phyloP scores from a whole-genome alignment of 2,797 vertebrate genomes.

The Helostoma temminkii region DNA sequence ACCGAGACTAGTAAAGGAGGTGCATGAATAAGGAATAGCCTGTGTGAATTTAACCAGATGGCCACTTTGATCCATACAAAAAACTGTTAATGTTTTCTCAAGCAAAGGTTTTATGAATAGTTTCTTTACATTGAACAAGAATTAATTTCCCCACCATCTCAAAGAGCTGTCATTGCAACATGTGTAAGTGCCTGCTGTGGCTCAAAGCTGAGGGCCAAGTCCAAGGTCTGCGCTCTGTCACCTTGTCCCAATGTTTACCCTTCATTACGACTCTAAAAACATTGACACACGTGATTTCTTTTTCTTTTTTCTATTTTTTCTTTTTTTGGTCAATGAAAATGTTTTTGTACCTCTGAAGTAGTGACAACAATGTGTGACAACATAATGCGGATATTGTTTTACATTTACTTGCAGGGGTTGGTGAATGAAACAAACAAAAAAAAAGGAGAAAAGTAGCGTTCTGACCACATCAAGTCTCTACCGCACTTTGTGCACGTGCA shows the following conservation, averaged over 20 bases:
- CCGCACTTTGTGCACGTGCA: not conserved
- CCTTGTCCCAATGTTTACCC: slow-evolving; percentile 76
- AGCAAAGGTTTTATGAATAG: slow-evolving; percentile 69
- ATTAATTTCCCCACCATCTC: slow-evolving; percentile 66
- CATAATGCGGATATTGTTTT: slow-evolving; percentile 61
- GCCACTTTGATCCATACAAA: slow-evolving; percentile 69
- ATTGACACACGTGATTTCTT: slow-evolving; percentile 45
- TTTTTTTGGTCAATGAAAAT: slow-evolving; percentile 10
- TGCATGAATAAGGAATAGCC: slow-evolving; percentile 58
- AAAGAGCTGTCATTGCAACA: slow-evolving; percentile 72
- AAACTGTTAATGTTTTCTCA: slow-evolving; percentile 68
- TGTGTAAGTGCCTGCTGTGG: slow-evolving; percentile 62
- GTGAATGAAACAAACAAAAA: slow-evolving; percentile 39
- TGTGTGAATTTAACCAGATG: slow-evolving; percentile 75
- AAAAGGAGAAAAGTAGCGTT: slow-evolving; percentile 29
- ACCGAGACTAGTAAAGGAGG: slow-evolving; percentile 59
- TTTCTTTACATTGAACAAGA: slow-evolving; percentile 68
- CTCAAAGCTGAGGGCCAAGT: slow-evolving; percentile 66
- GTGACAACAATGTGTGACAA: slow-evolving; percentile 71
- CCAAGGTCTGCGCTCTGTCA: slow-evolving; percentile 76
- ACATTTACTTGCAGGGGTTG: slow-evolving; percentile 57
- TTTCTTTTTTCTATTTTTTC: slow-evolving; percentile 10
- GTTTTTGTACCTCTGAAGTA: slow-evolving; percentile 58
- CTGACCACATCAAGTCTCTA: slow-evolving; percentile 25
- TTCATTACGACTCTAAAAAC: slow-evolving; percentile 67